Base-by-base conservation (phyloP, 1,140 invertebrate species). In the Latrodectus geometricus region DNA sequence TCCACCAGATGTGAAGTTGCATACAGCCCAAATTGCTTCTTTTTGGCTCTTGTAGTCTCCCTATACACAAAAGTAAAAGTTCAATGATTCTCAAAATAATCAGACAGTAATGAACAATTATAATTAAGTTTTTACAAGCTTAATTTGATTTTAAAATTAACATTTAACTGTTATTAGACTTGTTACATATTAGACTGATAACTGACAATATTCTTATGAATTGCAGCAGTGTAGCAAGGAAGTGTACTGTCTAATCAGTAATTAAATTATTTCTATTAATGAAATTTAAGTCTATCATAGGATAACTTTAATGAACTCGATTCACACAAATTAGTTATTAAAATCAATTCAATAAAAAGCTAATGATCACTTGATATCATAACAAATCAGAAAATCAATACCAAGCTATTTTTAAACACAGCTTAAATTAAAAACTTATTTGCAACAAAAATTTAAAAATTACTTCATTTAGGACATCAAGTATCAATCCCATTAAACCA, bases 11-110 rank as follows among this genome's bases (percentile, higher is more conserved):
- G 98, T 99, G 79, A 99, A 94, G 92, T 99, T 99, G 89, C 96
- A 98, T 17, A 99, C 97, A 12, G 98, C 98, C 98, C 98, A 99
- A 0, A 98, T 97, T 17, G 98, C 98, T 92, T 99, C 98, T 91
- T 99, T 99, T 91, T 99, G 97, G 7, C 97, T 99, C 92, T 99
- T 97, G 92, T 99, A 99, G 92, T 99, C 98, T 74, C 95, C 95
- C 94, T 95, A 15, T 11, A 73, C 70, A n/a, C 11, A 68, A 87
- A 50, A 14, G 69, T 4, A n/a, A 0, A 56, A 56, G n/a, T n/a
- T n/a, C n/a, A n/a, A n/a, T n/a, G n/a, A n/a, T n/a, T n/a, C n/a
- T n/a, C n/a, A n/a, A n/a, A n/a, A n/a, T n/a, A n/a, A n/a, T n/a
- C n/a, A n/a, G n/a, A n/a, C n/a, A 61, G 17, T 61, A 61, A 61